These are phyloP conservation scores for Halcyon smyrnensis DNA, from an alignment of 2,797 vertebrate genomes.

Conservation along the genomic window DNA sequence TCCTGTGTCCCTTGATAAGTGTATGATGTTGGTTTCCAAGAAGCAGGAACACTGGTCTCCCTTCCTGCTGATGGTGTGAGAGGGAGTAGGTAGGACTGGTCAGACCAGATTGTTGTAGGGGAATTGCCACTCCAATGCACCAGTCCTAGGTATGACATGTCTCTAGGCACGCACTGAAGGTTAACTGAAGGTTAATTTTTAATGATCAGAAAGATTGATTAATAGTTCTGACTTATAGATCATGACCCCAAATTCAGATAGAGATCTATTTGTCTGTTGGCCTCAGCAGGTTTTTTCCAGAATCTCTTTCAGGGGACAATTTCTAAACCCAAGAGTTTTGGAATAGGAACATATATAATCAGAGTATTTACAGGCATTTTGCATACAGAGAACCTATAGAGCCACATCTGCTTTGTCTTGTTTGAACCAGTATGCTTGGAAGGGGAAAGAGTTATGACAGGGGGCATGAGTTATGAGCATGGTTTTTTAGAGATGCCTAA, in stretches of 20 bases:
- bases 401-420: neutral
- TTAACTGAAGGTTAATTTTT: constrained; percentile 14
- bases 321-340: neutral
- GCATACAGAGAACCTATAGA: neutral
- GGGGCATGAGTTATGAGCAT: neutral
- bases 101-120: constrained; percentile 33
- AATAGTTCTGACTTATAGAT: neutral
- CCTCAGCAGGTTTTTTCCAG: neutral
- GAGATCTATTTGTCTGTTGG: neutral
- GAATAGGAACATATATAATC: neutral
- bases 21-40: neutral
- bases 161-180: neutral
- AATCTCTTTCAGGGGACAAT: neutral
- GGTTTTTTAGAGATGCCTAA: neutral
- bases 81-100: constrained; percentile 14
- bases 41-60: neutral
- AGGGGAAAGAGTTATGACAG: neutral
- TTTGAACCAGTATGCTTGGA: neutral
- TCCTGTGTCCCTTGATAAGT: neutral
- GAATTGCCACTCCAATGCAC: neutral
- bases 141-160: neutral
- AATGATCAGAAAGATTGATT: neutral
- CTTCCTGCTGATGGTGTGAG: neutral
- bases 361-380: neutral
- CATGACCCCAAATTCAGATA: neutral